Evolutionary conservation across 2,113 vertebrate species (phyloP).

Genomic region (Steatornis caripensis): DNA sequence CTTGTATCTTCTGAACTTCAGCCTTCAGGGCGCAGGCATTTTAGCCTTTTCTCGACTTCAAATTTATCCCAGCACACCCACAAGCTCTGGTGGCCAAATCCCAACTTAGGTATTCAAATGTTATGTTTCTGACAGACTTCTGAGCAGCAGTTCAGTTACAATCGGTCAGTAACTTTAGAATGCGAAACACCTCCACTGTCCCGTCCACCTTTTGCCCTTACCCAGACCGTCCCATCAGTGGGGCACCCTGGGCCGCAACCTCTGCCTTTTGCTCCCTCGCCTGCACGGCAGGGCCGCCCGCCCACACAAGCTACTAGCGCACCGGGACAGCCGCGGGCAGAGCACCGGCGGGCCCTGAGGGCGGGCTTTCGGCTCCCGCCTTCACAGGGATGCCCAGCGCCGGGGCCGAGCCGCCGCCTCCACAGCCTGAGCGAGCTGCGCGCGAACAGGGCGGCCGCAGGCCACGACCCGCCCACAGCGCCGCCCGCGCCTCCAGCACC

Average conservation of each 20-base stretch:
- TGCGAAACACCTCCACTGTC: accelerated
- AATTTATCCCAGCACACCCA: background rate
- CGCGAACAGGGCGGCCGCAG: too few relatives aligned
- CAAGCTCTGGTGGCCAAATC: background rate
- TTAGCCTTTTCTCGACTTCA: accelerated
- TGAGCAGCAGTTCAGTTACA: accelerated
- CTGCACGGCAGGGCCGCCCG: background rate
- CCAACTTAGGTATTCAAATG: background rate
- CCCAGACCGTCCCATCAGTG: accelerated
- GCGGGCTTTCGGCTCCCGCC: too few relatives aligned
- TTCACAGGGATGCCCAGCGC: accelerated
- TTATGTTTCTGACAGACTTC: accelerated
- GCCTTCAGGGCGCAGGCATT: background rate
- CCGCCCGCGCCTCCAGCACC: background rate
- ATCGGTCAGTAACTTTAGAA: accelerated
- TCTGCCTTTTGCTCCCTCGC: accelerated
- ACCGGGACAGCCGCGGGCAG: accelerated
- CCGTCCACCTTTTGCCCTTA: accelerated
- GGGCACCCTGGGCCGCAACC: background rate
- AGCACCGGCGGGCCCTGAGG: too few relatives aligned
- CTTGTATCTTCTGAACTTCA: background rate
- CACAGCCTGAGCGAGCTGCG: background rate
- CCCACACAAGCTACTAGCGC: background rate
- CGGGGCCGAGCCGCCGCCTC: too few relatives aligned
- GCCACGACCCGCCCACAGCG: too few relatives aligned